These are phyloP conservation scores for Gymnosoma rotundatum DNA, from an alignment of 2,888 invertebrate genomes.

Conservation along the genomic window DNA sequence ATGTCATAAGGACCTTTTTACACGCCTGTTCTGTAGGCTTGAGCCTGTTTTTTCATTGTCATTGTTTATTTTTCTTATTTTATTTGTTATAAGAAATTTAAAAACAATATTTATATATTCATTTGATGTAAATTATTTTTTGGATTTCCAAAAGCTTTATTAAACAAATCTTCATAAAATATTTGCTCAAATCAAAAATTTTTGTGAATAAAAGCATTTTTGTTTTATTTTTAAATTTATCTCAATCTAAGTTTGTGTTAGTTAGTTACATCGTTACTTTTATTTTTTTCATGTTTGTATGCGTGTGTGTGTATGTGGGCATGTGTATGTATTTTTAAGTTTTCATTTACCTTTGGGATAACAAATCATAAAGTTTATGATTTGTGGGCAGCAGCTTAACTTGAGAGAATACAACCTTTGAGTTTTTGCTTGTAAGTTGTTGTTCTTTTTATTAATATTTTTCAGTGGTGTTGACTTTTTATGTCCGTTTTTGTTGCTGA, in stretches of 20 bases:
- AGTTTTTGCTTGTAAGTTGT: conserved; percentile 16
- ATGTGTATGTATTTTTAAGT: background rate
- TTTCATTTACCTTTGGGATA: conserved; percentile 72
- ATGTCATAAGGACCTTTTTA: too few relatives aligned
- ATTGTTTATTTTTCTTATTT: too few relatives aligned
- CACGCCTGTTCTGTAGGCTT: too few relatives aligned
- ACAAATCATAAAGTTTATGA: conserved; percentile 73
- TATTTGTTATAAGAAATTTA: too few relatives aligned
- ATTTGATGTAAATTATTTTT: too few relatives aligned
- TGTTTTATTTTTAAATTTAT: background rate
- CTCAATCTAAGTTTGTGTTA: background rate
- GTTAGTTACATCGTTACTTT: background rate
- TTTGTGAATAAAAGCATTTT: too few relatives aligned
- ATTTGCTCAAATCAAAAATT: too few relatives aligned
- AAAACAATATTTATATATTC: too few relatives aligned
- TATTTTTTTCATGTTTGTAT: background rate
- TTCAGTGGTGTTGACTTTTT: conserved; percentile 23
- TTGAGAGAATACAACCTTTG: conserved; percentile 27
- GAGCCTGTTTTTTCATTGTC: too few relatives aligned
- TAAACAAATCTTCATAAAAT: too few relatives aligned
- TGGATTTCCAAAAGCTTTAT: too few relatives aligned
- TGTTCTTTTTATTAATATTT: conserved; percentile 9
- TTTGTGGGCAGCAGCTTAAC: conserved; percentile 57
- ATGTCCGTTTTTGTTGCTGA: conserved; percentile 13
- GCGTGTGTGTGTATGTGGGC: background rate